Evolutionary conservation across 2,888 invertebrate species (phyloP), one percentile per base, ranked within the genome.

Genomic region (Noctuana brunneofusca): DNA sequence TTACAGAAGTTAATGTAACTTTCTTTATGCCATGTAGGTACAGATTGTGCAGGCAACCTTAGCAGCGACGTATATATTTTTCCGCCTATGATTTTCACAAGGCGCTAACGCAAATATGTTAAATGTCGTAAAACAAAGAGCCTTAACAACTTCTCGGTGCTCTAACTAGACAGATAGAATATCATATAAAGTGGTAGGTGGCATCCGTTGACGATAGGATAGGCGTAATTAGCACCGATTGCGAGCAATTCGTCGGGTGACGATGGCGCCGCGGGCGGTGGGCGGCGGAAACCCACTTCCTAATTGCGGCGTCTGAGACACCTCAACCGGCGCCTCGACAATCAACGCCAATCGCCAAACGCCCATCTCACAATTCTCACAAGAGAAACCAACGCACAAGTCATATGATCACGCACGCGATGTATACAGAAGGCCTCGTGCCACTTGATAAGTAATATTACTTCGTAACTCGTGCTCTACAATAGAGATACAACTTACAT

Each of bases 221-320:
- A 80, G 76, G 68, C 80, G 81, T 85, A 89, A 89, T 90, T 89
- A 90, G 79, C 83, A 81, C 73, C 83, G 81, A 88, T 89, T 82
- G 87, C 81, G 75, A 73, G 81, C 85, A 86, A 87, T 87, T 87
- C 85, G 75, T 82, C 81, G 74, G 74, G 88, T 86, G 89, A 80
- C 83, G 81, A 80, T 84, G 88, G 87, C 88, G 88, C 84, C 82
- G 84, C 72, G 68, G 74, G 73, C 80, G 79, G 90, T 90, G 90
- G 90, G 90, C 90, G 90, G 90, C 90, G 90, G 90, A 91, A 87
- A 81, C 83, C 69, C 86, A 88, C 87, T 87, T 91, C 90, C 90
- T 91, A 89, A 90, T 91, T 91, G 82, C 70, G 84, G 58, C 68
- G 84, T 84, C 83, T 83, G 82, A 80, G 89, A 88, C 89, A 90